These are phyloP conservation scores for Colaptes auratus DNA, from an alignment of 2,113 vertebrate species.

Conservation along the genomic window DNA sequence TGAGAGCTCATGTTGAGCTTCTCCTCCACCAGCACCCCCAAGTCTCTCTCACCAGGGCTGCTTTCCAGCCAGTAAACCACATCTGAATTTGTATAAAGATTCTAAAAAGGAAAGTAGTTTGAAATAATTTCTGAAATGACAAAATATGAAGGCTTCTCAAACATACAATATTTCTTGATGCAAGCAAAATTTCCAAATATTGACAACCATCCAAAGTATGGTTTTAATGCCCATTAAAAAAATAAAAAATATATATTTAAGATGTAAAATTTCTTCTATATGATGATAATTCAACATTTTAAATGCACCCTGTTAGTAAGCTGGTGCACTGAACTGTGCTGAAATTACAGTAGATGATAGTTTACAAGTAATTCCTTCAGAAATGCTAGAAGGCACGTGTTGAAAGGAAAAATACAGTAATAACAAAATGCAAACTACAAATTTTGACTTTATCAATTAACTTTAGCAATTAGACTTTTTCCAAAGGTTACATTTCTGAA, in stretches of 20 bases:
- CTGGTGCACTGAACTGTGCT: neutral
- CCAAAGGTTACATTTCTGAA: neutral
- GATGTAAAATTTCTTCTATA: neutral
- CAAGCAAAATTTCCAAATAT: neutral
- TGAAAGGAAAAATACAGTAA: neutral
- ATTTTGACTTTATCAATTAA: neutral
- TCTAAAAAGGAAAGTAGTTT: neutral
- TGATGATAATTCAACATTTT: neutral
- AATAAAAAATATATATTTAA: neutral
- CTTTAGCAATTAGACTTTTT: neutral
- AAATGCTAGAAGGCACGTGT: neutral
- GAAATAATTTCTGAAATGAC: neutral
- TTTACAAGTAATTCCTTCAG: neutral
- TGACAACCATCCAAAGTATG: neutral
- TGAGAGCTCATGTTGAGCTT: too few relatives aligned
- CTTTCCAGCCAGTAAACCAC: neutral
- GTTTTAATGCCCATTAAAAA: neutral
- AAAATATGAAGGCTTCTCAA: neutral
- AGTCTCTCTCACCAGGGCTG: too few relatives aligned
- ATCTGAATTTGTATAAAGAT: neutral
- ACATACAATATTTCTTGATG: neutral
- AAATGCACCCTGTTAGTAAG: neutral
- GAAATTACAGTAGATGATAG: neutral
- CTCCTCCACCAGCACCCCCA: too few relatives aligned
- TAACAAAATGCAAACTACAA: neutral